Conservation (phyloP, 1,140 invertebrate genomes). For the Drosophila quadrilineata region DNA sequence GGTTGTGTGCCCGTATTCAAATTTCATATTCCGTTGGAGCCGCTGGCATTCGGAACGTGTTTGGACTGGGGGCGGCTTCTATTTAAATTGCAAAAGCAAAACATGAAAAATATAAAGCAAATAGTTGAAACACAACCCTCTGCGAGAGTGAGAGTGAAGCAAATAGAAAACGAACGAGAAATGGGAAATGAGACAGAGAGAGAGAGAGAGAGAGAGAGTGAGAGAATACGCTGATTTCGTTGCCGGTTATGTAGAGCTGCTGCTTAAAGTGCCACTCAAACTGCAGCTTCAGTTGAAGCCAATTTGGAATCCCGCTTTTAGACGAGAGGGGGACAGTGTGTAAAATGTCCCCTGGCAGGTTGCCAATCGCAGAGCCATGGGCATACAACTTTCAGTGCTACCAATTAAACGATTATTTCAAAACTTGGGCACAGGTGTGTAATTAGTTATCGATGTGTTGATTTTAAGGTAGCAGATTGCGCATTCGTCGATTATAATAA, state of each 20-base stretch:
- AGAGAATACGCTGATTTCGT: slow-evolving; percentile 20
- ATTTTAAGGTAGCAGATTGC: no score
- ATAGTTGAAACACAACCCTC: slow-evolving; percentile 7
- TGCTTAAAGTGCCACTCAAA: slow-evolving; percentile 37
- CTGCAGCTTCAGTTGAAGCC: slow-evolving; percentile 29
- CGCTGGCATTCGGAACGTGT: not conserved
- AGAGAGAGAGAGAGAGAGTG: not conserved
- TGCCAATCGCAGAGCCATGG: slow-evolving; percentile 25
- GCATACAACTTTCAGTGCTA: slow-evolving; percentile 49
- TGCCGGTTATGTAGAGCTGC: slow-evolving; percentile 15
- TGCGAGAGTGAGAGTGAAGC: not conserved
- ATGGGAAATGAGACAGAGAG: no score
- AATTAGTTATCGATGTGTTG: slow-evolving; percentile 61
- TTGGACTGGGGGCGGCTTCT: slow-evolving; percentile 9
- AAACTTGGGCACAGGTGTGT: slow-evolving; percentile 47
- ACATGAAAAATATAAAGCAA: slow-evolving; percentile 23
- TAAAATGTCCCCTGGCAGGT: slow-evolving; percentile 14
- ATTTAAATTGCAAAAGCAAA: slow-evolving; percentile 47
- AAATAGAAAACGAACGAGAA: not conserved
- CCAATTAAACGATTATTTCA: slow-evolving; percentile 52
- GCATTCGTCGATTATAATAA: no score
- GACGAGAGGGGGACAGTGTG: not conserved
- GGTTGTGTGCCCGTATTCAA: slow-evolving; percentile 32
- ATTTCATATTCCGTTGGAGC: slow-evolving; percentile 67
- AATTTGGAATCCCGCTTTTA: slow-evolving; percentile 12